These are phyloP conservation scores for Solen grandis DNA, from an alignment of 1,140 invertebrate species.

Conservation along the genomic window DNA sequence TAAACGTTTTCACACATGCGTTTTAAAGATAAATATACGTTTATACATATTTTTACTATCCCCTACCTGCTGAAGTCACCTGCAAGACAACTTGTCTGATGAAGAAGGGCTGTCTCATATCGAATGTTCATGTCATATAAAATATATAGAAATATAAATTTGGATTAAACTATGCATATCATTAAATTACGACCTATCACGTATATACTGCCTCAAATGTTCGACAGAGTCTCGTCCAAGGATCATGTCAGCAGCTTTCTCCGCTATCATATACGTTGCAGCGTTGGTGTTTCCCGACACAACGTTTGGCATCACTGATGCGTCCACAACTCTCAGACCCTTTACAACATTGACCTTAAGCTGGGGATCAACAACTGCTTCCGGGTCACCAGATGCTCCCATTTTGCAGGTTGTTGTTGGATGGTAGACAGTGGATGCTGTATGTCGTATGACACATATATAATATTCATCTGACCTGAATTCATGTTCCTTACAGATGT, in stretches of 20 bases:
- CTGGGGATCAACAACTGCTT: slow-evolving; percentile 93
- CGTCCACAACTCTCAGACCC: slow-evolving; percentile 66
- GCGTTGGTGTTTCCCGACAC: slow-evolving; percentile 88
- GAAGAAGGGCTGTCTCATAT: no score
- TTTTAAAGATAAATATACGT: no score
- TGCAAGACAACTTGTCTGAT: no score
- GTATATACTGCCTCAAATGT: no score
- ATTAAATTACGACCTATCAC: no score
- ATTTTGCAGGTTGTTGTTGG: slow-evolving; percentile 95
- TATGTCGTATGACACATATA: slow-evolving; percentile 72
- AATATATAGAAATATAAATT: no score
- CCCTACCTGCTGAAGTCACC: no score
- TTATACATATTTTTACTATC: no score
- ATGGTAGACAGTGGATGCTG: slow-evolving; percentile 88
- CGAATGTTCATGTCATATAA: no score
- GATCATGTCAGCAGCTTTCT: slow-evolving; percentile 91
- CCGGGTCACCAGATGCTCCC: slow-evolving; percentile 91
- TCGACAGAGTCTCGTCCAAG: slow-evolving; percentile 11
- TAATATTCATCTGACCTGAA: slow-evolving; percentile 72
- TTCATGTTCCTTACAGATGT: slow-evolving; percentile 41
- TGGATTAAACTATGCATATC: no score
- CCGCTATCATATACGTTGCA: slow-evolving; percentile 91
- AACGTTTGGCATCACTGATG: slow-evolving; percentile 67
- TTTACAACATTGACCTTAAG: slow-evolving; percentile 72
- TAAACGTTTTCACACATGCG: no score